Conservation (phyloP, 2,113 vertebrate species). For the Equus przewalskii region DNA sequence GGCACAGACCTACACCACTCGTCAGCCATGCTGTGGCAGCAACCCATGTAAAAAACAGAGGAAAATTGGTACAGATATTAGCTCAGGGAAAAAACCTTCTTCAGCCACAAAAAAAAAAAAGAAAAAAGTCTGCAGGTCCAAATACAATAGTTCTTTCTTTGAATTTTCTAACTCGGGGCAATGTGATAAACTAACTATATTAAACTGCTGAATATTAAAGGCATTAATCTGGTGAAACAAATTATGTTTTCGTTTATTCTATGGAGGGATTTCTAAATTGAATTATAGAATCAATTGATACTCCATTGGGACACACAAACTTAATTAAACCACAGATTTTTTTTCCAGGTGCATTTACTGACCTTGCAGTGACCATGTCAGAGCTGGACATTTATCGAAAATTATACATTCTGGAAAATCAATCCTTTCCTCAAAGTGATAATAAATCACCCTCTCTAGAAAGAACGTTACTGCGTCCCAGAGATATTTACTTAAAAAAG, state of each 20-base stretch:
- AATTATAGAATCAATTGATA: conserved; percentile 29
- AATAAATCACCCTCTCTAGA: conserved; percentile 65
- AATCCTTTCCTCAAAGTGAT: conserved; percentile 32
- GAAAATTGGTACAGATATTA: no score
- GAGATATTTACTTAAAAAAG: conserved; percentile 51
- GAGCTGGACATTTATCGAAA: conserved; percentile 24
- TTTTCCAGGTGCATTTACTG: conserved; percentile 44
- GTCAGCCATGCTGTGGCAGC: no score
- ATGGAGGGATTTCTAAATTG: conserved; percentile 22
- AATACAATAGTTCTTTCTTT: not conserved
- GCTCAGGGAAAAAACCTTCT: no score
- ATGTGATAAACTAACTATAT: not conserved
- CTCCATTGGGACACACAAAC: not conserved
- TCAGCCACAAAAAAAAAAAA: no score
- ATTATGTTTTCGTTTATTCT: conserved; percentile 12
- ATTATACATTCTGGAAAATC: conserved; percentile 69
- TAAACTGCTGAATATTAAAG: conserved; percentile 44
- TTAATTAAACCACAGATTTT: conserved; percentile 30
- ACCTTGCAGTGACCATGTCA: not conserved
- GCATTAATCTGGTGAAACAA: conserved; percentile 51
- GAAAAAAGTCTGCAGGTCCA: not conserved
- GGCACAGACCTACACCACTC: no score
- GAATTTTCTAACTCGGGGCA: not conserved
- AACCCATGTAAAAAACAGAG: no score
- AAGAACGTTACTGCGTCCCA: conserved; percentile 31